These are phyloP conservation scores for Caenorhabditis virilis DNA, from an alignment of 2,888 invertebrate species.

Conservation along the genomic window DNA sequence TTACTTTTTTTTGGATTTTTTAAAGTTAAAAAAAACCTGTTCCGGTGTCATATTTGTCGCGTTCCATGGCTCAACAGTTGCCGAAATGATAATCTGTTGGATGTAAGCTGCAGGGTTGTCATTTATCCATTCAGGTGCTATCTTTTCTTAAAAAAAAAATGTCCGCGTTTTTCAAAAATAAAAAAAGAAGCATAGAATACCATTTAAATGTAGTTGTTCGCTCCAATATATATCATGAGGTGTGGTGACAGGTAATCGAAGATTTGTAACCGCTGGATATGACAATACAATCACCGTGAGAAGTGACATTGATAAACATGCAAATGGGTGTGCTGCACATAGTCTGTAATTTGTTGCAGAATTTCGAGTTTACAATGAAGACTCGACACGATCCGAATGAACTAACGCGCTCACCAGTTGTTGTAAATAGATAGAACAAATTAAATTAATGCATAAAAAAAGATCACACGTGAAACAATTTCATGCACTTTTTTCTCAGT, in stretches of 20 bases:
- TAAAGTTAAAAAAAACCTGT: conserved; percentile 24
- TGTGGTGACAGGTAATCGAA: conserved; percentile 46
- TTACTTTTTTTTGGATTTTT: too few species aligned
- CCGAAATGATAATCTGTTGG: conserved; percentile 60
- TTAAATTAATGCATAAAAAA: too few species aligned
- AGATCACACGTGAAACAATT: too few species aligned
- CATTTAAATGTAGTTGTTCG: conserved; percentile 34
- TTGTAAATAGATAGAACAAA: too few species aligned
- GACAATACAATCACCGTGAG: conserved; percentile 60
- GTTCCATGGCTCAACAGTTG: conserved; percentile 60
- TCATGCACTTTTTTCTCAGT: too few species aligned
- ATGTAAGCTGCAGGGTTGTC: conserved; percentile 52
- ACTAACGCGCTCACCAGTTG: too few species aligned
- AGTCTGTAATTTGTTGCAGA: conserved; percentile 40
- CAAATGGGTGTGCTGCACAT: conserved; percentile 60
- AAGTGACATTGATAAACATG: conserved; percentile 58
- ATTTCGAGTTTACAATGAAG: background rate
- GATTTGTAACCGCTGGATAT: conserved; percentile 56
- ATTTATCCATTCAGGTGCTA: conserved; percentile 57
- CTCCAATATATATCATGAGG: conserved; percentile 60
- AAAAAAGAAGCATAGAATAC: background rate
- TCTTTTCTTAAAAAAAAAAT: conserved; percentile 34
- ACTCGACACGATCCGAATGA: too few species aligned
- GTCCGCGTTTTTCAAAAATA: background rate
- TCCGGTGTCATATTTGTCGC: conserved; percentile 49